Base-by-base conservation (phyloP, 2,888 invertebrate genomes). In the Ptilodon capucinus region DNA sequence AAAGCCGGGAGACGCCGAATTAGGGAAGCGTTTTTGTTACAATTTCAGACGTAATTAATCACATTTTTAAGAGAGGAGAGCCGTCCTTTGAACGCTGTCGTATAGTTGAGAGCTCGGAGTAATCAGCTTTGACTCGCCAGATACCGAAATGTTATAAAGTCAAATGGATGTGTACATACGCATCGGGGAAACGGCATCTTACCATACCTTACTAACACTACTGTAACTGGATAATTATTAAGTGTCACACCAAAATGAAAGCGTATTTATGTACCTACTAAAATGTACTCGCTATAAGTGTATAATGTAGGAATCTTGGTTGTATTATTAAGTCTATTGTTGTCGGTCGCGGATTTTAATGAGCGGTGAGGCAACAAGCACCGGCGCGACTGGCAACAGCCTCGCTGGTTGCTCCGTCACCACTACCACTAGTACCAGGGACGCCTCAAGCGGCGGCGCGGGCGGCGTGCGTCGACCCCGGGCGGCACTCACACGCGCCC, bases 381-480 rank as follows among this genome's bases (percentile, higher is more conserved):
- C 34, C 16, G 34, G 16, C 9, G 34, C 16, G 3, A 9, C 13
- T 1, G 30, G 34, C 34, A 16, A 9, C 16, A 16, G 17, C 8
- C 13, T 13, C 34, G 34, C 17, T 16, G 16, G 41, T 48, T 48
- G 41, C 43, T 36, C 52, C 36, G 45, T 39, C 25, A 0, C 9
- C 25, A n/a, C n/a, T n/a, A n/a, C n/a, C n/a, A n/a, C n/a, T n/a
- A n/a, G n/a, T n/a, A n/a, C n/a, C n/a, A n/a, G n/a, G n/a, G n/a
- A n/a, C n/a, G n/a, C n/a, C n/a, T n/a, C n/a, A n/a, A n/a, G n/a
- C n/a, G n/a, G n/a, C n/a, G n/a, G n/a, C n/a, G n/a, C n/a, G n/a
- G n/a, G n/a, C n/a, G n/a, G 40, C 59, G 21, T 40, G 25, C 59
- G 35, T 40, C 40, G 59, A 54, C 51, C 58, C 21, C 42, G 9